Evolutionary conservation across 2,888 invertebrate genomes (phyloP).

Genomic region (Pedicia rivosa): DNA sequence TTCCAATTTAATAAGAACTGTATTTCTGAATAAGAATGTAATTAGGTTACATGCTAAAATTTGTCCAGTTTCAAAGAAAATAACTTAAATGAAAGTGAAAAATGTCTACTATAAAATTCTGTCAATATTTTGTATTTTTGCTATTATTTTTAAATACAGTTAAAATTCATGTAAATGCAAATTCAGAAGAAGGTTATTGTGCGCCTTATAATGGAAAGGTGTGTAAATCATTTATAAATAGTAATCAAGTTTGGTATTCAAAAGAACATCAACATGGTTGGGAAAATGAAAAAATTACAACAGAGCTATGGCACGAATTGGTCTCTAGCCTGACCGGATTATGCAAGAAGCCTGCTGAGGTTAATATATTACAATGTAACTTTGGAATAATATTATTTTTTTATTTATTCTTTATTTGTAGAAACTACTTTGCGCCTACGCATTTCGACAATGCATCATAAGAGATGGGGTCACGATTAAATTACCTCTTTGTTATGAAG

Average conservation of each 20-base stretch:
- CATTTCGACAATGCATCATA: slow-evolving; percentile 73
- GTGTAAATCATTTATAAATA: slow-evolving; percentile 49
- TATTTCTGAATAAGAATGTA: too few relatives aligned
- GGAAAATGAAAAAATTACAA: slow-evolving; percentile 72
- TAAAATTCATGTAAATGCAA: too few relatives aligned
- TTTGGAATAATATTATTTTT: background rate
- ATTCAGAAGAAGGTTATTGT: too few relatives aligned
- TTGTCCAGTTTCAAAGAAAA: too few relatives aligned
- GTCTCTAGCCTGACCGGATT: slow-evolving; percentile 63
- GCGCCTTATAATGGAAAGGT: slow-evolving; percentile 74
- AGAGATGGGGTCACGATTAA: slow-evolving; percentile 47
- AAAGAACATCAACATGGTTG: slow-evolving; percentile 47
- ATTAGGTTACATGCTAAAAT: too few relatives aligned
- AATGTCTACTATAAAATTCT: too few relatives aligned
- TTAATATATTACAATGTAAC: slow-evolving; percentile 18
- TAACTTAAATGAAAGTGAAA: too few relatives aligned
- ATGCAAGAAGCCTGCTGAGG: slow-evolving; percentile 75
- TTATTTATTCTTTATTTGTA: slow-evolving; percentile 19
- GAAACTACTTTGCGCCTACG: slow-evolving; percentile 80
- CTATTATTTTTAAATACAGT: too few relatives aligned
- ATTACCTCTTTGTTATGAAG: slow-evolving; percentile 79
- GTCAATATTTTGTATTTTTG: too few relatives aligned
- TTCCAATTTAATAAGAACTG: too few relatives aligned
- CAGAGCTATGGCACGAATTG: slow-evolving; percentile 73
- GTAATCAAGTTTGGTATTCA: slow-evolving; percentile 63